Evolutionary conservation across 1,140 invertebrate genomes (phyloP), one percentile per base, ranked within the genome.

Genomic region (Sycobia sp.): DNA sequence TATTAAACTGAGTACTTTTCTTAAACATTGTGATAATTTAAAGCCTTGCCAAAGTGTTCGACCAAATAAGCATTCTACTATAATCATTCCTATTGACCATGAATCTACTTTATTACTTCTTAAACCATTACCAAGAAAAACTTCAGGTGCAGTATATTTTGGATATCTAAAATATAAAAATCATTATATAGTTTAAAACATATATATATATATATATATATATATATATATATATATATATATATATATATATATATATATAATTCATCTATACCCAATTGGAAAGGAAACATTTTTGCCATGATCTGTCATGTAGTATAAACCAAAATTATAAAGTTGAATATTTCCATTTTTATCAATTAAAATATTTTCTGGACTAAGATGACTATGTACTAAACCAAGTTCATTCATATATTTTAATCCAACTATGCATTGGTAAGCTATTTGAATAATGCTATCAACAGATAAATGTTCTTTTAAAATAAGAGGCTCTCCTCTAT

Each of bases 261-360:
- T 10, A 49, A 9, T n/a, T n/a, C n/a, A 43, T 57, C 22, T 9
- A 82, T 84, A 94, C 89, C 94, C 93, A 71, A 97, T 89, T 51
- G 95, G 95, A 86, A 98, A 98, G 13, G 91, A 87, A 8, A 98
- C 93, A 78, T 91, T 87, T 69, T 86, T 86, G 46, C 93, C 94
- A 74, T 83, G 82, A 71, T 90, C 89, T 20, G 95, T 97, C 89
- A 97, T 96, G 73, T 93, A 89, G 82, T 91, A 95, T 53, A 97
- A 78, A 10, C 95, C 96, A 85, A 93, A 97, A 80, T 96, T 95
- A 69, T 93, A 94, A 27, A 98, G 73, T 76, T 97, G 95, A 0
- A 94, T 88, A 72, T 88, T 84, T 34, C 86, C 86, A 69, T 86
- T 79, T 38, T 82, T 82, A 75, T 91, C 88, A 14, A 96, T 76